phyloP scores from a whole-genome alignment of 2,888 invertebrate species.

The Celastrina argiolus region DNA sequence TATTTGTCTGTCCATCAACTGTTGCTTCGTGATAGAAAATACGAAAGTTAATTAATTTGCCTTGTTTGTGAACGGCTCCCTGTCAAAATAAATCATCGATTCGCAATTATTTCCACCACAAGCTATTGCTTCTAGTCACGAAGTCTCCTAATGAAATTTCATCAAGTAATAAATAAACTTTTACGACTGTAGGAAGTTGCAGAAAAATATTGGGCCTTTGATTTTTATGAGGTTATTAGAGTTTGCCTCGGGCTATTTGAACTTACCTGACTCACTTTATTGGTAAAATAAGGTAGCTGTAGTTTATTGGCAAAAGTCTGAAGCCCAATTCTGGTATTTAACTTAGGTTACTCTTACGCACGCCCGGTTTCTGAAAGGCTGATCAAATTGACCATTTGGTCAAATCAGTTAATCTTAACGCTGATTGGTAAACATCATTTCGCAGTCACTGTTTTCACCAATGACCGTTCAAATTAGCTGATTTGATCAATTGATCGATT shows the following conservation, averaged over 20 bases:
- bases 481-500: no score
- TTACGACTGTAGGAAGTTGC: background rate
- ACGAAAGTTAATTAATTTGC: background rate
- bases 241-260: background rate
- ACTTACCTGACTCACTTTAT: background rate
- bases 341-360: no score
- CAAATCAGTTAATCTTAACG: no score
- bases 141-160: background rate
- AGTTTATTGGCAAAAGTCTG: background rate
- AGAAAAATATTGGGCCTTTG: background rate
- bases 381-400: no score
- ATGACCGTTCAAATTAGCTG: no score
- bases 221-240: background rate
- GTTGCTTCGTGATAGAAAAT: no score
- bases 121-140: background rate
- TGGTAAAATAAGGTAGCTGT: background rate
- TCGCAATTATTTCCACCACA: slow-evolving; percentile 1
- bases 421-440: no score
- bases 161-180: slow-evolving; percentile 11
- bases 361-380: no score
- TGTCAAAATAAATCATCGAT: slow-evolving; percentile 3
- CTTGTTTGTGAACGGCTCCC: background rate
- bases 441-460: no score
- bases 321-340: no score
- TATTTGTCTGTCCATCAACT: no score